These are phyloP conservation scores for Goniozus legneri DNA, from an alignment of 1,140 invertebrate species.

Conservation along the genomic window DNA sequence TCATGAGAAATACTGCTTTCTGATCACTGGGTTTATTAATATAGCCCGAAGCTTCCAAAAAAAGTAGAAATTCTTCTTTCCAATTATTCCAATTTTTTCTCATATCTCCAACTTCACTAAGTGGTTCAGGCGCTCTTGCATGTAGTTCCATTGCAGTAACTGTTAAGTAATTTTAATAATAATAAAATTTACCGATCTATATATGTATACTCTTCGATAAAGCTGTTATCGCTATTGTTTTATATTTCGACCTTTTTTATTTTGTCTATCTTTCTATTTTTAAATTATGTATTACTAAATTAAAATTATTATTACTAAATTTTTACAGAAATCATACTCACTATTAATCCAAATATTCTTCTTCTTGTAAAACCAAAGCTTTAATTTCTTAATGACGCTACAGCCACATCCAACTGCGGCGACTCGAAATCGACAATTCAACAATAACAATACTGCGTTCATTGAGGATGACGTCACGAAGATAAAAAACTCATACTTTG, in stretches of 20 bases:
- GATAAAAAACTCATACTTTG: neutral
- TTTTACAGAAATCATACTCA: neutral
- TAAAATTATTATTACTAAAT: neutral
- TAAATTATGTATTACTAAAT: slow-evolving; percentile 2
- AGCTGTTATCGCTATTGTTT: slow-evolving; percentile 4
- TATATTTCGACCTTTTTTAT: slow-evolving; percentile 1
- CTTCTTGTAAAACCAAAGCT: neutral
- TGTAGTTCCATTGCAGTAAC: slow-evolving; percentile 14
- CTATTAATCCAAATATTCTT: neutral
- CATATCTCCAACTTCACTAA: slow-evolving; percentile 9
- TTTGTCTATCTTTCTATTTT: slow-evolving; percentile 5
- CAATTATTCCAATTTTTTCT: slow-evolving; percentile 23
- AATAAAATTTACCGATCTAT: slow-evolving; percentile 6
- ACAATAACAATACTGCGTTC: neutral
- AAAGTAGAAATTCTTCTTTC: slow-evolving; percentile 22
- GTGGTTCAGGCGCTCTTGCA: slow-evolving; percentile 11
- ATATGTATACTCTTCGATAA: neutral
- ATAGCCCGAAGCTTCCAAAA: slow-evolving; percentile 16
- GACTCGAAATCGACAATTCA: neutral
- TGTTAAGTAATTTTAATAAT: neutral
- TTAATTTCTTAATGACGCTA: neutral
- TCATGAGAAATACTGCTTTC: slow-evolving; percentile 17
- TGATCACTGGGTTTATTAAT: slow-evolving; percentile 6
- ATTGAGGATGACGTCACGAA: neutral
- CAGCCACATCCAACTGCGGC: neutral